Conservation (phyloP, 2,888 invertebrate species). For the Psylliodes chrysocephalus region DNA sequence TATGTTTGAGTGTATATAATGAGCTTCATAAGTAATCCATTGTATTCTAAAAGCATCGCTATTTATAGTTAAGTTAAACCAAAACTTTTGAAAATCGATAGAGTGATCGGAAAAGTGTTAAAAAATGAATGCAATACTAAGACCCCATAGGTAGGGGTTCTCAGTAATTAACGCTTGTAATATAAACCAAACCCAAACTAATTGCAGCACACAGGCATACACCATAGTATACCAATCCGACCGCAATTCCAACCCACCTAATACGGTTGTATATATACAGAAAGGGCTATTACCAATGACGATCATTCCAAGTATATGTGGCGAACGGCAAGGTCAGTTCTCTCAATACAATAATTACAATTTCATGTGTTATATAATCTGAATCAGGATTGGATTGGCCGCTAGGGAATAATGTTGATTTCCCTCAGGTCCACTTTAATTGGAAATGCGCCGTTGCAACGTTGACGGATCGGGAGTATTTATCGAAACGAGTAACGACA, state of each 20-base stretch:
- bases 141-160: too few relatives aligned
- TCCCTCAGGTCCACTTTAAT: slow-evolving; percentile 52
- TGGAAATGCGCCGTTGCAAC: slow-evolving; percentile 44
- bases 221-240: neutral
- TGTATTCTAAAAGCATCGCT: too few relatives aligned
- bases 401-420: slow-evolving; percentile 47
- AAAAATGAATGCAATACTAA: too few relatives aligned
- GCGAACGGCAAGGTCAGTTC: slow-evolving; percentile 18
- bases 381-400: slow-evolving; percentile 50
- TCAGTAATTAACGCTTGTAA: too few relatives aligned
- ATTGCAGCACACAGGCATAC: too few relatives aligned
- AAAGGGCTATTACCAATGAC: neutral
- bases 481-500: slow-evolving; percentile 21
- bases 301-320: slow-evolving; percentile 11
- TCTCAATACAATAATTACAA: slow-evolving; percentile 49
- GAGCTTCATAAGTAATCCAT: too few relatives aligned
- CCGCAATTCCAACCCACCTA: neutral
- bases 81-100: too few relatives aligned
- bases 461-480: slow-evolving; percentile 34
- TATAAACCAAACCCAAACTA: too few relatives aligned
- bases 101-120: too few relatives aligned
- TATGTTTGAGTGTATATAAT: too few relatives aligned
- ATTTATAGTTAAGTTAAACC: too few relatives aligned
- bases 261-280: neutral
- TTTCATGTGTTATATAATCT: slow-evolving; percentile 50